Percentiles rank a stretch among this genome's conserved stretches.
Conservation (phyloP, 2,113 vertebrate genomes). For the Aegypius monachus region DNA sequence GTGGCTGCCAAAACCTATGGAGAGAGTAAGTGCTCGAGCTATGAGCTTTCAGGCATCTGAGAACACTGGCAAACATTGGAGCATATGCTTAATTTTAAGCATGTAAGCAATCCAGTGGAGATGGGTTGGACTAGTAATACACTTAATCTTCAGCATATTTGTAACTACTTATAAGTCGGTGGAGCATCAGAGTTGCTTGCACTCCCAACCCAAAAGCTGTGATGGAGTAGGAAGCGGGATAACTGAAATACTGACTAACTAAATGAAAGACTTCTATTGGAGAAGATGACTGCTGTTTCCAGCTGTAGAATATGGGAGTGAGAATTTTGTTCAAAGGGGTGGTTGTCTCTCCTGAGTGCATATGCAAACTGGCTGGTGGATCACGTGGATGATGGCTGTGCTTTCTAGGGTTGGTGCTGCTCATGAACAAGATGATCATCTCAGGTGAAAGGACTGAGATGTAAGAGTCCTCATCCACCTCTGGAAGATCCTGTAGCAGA, state of each 20-base stretch:
- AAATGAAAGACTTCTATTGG: not conserved
- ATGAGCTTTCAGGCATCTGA: not conserved
- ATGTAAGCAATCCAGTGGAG: not conserved
- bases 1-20: not conserved
- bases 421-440: not conserved
- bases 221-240: not conserved
- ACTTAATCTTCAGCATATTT: not conserved
- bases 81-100: not conserved
- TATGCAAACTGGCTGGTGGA: not conserved
- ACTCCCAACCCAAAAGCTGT: not conserved
- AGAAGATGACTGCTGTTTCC: not conserved
- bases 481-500: not conserved
- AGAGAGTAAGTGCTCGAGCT: not conserved
- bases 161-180: not conserved
- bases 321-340: not conserved
- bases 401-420: not conserved
- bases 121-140: not conserved
- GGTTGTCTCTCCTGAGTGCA: not conserved
- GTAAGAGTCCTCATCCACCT: not conserved
- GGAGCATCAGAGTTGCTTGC: not conserved
- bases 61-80: not conserved
- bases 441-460: not conserved
- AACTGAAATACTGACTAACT: not conserved
- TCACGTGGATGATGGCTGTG: not conserved
- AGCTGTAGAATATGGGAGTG: not conserved